Base-by-base conservation (phyloP, 2,113 vertebrate species). In the Haliaeetus leucogaster region DNA sequence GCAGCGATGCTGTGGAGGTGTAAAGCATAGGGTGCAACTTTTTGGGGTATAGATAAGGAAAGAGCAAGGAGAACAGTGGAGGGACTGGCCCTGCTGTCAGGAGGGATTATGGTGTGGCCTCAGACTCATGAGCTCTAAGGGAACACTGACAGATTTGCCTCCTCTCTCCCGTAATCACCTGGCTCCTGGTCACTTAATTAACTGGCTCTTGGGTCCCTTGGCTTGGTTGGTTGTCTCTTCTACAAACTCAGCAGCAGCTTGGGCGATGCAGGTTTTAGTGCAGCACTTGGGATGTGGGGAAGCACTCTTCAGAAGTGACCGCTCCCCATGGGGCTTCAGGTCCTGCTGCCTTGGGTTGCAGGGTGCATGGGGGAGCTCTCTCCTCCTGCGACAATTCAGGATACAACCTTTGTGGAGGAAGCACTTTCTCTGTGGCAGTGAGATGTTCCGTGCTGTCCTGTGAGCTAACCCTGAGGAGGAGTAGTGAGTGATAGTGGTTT, bases 111-210 rank as follows among this genome's bases (percentile, higher is more conserved):
- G 8, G 2, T 14, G 47, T 67, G 63, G 34, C 15, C 14, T 3
- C 2, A 14, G 58, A 4, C 25, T 43, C 0, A 1, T 1, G 9
- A 78, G 23, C 47, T 17, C 22, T 23, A 1, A 45, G 42, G 45
- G 26, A 26, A 61, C 30, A 56, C 2, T 12, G 42, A 5, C 19
- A 43, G 26, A 27, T 48, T 36, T 7, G 7, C 13, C 30, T 55
- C 36, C 6, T n/a, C 26, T 48, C 11, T 56, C 42, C 58, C 43
- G 63, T 47, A 34, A n/a, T 52, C 13, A 4, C 34, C 23, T 48
- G 17, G 11, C 27, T 53, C 40, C 42, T 53, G 70, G 13, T 47
- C 53, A 6, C 59, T 38, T 16, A 34, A 16, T 45, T 36, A 9
- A 3, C 38, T 11, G 63, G 9, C 13, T 27, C 18, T 42, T 16